Base-by-base conservation (phyloP, 92 coral and sea anemone species). In the Pocillopora meandrina region DNA sequence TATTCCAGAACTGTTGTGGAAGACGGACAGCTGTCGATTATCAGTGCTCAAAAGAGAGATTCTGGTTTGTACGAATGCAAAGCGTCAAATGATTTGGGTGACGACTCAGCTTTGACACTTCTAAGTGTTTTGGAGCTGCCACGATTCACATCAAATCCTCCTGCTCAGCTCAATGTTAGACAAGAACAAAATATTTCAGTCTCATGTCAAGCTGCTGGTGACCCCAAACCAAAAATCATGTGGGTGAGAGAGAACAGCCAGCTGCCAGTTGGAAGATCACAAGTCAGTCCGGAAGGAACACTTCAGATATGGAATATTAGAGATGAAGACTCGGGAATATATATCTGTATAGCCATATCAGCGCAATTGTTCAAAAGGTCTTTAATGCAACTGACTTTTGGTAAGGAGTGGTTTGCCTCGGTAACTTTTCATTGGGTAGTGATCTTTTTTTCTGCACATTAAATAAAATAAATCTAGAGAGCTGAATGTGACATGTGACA, bases 271-370 rank as follows among this genome's bases (percentile, higher is more conserved):
- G 83, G 70, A 21, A 76, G 82, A 69, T 84, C 83, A 13, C 10
- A 11, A 19, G 76, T 67, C 15, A 33, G 26, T 26, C 23, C 7
- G 0, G 69, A 84, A 58, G 88, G 88, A 66, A 76, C 88, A 12
- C 70, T 84, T 10, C 78, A 34, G 9, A 65, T 84, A 9, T 75
- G 82, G 82, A 65, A 84, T 17, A 0, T 52, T 13, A 77, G 19
- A 58, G 52, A 15, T 12, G 76, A 55, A 36, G 88, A 84, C 76
- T 84, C 88, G 47, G 88, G 88, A 14, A 57, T 1, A 17, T 76
- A 84, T 13, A 76, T 17, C 3, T 84, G 83, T 57, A 14, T 15
- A 3, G 88, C 83, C 12, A 56, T 82, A 6, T 76, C 82, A 3
- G 47, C 6, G 12, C 47, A 5, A 11, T 13, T 67, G 6, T 56